These are phyloP conservation scores for Tringa solitaria DNA, from an alignment of 2,113 vertebrate species.

Conservation along the genomic window DNA sequence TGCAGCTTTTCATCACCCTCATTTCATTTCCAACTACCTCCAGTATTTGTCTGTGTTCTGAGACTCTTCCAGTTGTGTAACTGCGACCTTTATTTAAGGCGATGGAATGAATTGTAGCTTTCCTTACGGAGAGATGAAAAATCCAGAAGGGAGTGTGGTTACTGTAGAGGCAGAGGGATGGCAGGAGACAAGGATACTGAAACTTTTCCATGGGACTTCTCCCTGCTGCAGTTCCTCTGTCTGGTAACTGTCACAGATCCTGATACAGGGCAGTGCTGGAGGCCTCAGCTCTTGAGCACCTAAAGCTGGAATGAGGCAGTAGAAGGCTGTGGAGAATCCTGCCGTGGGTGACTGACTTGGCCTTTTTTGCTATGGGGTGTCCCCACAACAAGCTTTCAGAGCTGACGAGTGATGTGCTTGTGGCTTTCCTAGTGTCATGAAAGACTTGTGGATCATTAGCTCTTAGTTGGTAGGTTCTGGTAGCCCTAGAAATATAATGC, in stretches of 20 bases:
- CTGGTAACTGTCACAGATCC: background rate
- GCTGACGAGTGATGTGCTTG: background rate
- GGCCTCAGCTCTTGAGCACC: background rate
- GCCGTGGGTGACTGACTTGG: background rate
- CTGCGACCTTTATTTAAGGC: background rate
- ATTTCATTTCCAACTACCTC: background rate
- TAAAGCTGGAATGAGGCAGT: background rate
- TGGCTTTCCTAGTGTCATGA: background rate
- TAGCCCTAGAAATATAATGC: background rate
- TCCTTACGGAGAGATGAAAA: background rate
- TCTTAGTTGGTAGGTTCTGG: background rate
- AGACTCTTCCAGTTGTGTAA: background rate
- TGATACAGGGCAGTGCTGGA: background rate
- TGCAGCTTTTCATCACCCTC: slow-evolving; percentile 4
- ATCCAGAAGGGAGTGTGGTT: background rate
- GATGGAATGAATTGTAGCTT: background rate
- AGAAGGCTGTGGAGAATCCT: background rate
- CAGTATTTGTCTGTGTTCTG: background rate
- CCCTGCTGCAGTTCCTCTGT: background rate
- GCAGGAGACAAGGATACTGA: background rate
- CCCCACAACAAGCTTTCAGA: background rate
- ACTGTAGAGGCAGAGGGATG: background rate
- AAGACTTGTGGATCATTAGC: background rate
- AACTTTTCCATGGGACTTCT: background rate
- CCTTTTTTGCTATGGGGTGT: rapidly evolving